A percentile compares a stretch with the other conserved stretches of the same genome.
Evolutionary conservation across 2,113 vertebrate genomes (phyloP).

Genomic region (Nycticryphes semicollaris): DNA sequence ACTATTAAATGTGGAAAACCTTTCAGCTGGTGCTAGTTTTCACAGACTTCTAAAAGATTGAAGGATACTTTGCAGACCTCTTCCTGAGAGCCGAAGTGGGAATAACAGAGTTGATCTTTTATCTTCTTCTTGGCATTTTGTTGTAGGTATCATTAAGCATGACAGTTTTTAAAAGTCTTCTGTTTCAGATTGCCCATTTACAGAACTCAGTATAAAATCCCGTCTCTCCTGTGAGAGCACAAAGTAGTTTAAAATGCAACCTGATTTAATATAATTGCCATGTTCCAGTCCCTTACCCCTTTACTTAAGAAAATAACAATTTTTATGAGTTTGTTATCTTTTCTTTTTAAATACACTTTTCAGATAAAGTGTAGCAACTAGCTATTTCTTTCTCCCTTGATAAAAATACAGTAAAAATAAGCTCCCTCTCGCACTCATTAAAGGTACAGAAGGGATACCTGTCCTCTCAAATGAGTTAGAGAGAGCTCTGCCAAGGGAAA

Average conservation of each 20-base stretch:
- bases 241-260: conserved; percentile 42
- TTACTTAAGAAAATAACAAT: conserved; percentile 49
- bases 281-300: conserved; percentile 47
- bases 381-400: conserved; percentile 12
- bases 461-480: conserved; percentile 12
- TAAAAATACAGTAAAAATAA: not conserved
- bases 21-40: conserved; percentile 10
- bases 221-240: conserved; percentile 14
- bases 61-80: not conserved
- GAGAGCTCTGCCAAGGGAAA: not conserved
- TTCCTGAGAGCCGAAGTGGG: conserved; percentile 32
- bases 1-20: not conserved
- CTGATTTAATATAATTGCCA: conserved; percentile 54
- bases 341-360: conserved; percentile 32
- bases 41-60: conserved; percentile 26
- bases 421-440: not conserved
- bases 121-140: conserved; percentile 47
- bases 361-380: not conserved
- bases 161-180: conserved; percentile 43
- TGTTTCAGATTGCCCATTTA: conserved; percentile 45
- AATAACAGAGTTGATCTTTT: conserved; percentile 51
- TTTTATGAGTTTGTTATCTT: conserved; percentile 51
- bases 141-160: conserved; percentile 57
- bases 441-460: not conserved
- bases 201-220: conserved; percentile 1